These are phyloP conservation scores for Dendrophyllia cribrosa DNA, from an alignment of 64 coral and sea anemone species.

Conservation along the genomic window DNA sequence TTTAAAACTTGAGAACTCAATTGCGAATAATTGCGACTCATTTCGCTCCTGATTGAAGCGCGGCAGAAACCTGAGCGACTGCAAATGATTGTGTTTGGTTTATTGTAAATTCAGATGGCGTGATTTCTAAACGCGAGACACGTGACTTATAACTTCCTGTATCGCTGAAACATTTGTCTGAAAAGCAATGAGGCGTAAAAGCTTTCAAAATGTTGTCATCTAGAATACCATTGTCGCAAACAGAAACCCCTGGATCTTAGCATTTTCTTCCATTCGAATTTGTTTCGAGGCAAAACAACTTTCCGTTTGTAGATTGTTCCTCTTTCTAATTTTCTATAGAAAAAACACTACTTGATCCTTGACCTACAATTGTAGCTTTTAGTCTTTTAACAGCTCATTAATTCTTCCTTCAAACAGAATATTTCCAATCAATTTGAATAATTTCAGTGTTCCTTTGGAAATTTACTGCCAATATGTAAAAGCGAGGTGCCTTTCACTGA, in stretches of 20 bases:
- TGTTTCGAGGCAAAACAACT: background rate
- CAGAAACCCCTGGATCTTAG: background rate
- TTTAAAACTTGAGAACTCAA: too few relatives aligned
- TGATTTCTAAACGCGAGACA: background rate
- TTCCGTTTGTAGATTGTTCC: background rate
- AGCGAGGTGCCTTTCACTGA: too few relatives aligned
- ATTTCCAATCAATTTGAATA: background rate
- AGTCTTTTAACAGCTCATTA: background rate
- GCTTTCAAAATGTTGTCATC: background rate
- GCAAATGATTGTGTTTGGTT: too few relatives aligned
- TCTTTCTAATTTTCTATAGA: background rate
- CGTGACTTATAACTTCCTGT: slow-evolving; percentile 51
- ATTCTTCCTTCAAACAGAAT: background rate
- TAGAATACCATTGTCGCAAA: too few relatives aligned
- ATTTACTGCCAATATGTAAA: background rate
- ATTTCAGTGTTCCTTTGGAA: background rate
- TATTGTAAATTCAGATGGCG: background rate
- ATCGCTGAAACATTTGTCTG: background rate
- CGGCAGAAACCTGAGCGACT: background rate
- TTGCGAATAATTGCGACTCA: too few relatives aligned
- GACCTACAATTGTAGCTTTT: background rate
- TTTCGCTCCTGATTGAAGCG: background rate
- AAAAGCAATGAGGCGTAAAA: slow-evolving; percentile 4
- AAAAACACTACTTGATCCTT: background rate
- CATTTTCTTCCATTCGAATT: background rate